Evolutionary conservation across 2,113 vertebrate species (phyloP).

Genomic region (western clawed frog (Xenopus tropicalis)): UCB_Xtro_10.0 CM004448.2:20974501-20975000

Average conservation of each 20-base stretch:
- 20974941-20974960: not conserved
- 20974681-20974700: no score
- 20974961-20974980: not conserved
- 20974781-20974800: not conserved
- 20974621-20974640: no score
- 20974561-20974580: no score
- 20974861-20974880: conserved; percentile 24
- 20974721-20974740: no score
- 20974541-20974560: no score
- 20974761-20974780: not conserved
- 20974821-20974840: conserved; percentile 31
- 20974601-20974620: no score
- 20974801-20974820: conserved; percentile 18
- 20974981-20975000: not conserved
- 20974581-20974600: no score
- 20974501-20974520: no score
- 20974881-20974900: conserved; percentile 16
- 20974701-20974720: no score
- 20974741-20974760: not conserved
- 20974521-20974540: no score
- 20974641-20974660: no score
- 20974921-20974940: conserved; percentile 22
- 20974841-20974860: conserved; percentile 25
- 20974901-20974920: conserved; percentile 29
- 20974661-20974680: no score